Conservation (phyloP, 2,113 vertebrate species). For the Carassius carassius region DNA sequence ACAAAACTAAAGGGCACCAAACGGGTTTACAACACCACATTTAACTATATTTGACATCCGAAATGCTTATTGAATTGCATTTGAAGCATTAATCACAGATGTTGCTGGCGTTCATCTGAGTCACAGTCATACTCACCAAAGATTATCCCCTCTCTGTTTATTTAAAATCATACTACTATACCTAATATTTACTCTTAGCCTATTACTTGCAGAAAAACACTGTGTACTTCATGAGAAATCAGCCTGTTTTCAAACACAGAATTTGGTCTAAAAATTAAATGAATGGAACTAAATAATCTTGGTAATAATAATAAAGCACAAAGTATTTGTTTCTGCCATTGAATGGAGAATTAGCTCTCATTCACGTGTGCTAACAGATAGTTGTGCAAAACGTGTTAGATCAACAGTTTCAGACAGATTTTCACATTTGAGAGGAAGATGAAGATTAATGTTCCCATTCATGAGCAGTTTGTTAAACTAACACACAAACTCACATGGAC, state of each 20-base stretch:
- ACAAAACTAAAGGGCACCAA: neutral
- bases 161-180: slow-evolving; percentile 30
- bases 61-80: no score
- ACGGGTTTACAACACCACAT: no score
- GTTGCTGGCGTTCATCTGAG: neutral
- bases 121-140: slow-evolving; percentile 20
- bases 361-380: neutral
- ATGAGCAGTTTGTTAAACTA: neutral
- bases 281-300: neutral
- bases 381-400: slow-evolving; percentile 19
- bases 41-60: neutral
- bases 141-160: slow-evolving; percentile 37
- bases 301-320: neutral
- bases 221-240: neutral
- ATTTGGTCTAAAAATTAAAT: neutral
- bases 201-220: neutral
- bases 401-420: slow-evolving; percentile 29
- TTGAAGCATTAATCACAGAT: slow-evolving; percentile 34
- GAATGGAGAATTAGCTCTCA: neutral
- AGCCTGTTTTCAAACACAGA: neutral
- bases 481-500: neutral
- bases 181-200: neutral
- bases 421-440: neutral
- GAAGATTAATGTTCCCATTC: neutral
- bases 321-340: neutral